A percentile compares a stretch with the other conserved stretches of the same genome.
Evolutionary conservation across 2,797 vertebrate species (phyloP).

Genomic region (Acrossocheilus wenchowensis): DNA sequence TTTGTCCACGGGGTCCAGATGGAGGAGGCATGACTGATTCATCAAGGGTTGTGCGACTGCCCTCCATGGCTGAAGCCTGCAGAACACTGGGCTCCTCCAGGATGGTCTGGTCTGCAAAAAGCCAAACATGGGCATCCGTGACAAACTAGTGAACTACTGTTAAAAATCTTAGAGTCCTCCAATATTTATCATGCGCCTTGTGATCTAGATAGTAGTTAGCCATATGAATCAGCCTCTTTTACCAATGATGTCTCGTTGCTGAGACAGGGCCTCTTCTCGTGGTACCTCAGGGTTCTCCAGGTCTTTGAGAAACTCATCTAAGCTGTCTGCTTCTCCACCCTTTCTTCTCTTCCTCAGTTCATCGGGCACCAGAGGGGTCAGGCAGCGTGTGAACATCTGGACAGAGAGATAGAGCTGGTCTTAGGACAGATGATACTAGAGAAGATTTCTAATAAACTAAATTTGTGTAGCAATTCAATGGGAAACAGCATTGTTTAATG

Average conservation of each 20-base stretch:
- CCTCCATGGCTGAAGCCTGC: slow-evolving; percentile 91
- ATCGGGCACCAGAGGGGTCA: slow-evolving; percentile 97
- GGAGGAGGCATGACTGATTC: slow-evolving; percentile 96
- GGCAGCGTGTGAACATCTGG: slow-evolving; percentile 98
- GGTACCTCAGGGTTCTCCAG: slow-evolving; percentile 98
- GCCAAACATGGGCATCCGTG: not conserved
- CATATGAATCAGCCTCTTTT: slow-evolving; percentile 40
- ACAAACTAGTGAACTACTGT: not conserved
- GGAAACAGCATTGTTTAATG: not conserved
- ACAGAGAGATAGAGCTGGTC: not conserved
- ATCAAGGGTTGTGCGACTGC: slow-evolving; percentile 91
- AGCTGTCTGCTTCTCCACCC: slow-evolving; percentile 96
- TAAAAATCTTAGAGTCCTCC: not conserved
- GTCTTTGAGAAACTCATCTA: slow-evolving; percentile 98
- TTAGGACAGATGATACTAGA: not conserved
- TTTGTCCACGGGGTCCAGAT: slow-evolving; percentile 88
- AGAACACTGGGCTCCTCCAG: slow-evolving; percentile 93
- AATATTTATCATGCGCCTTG: no score
- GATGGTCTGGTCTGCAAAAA: slow-evolving; percentile 90
- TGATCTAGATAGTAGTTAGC: not conserved
- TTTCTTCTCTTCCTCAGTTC: slow-evolving; percentile 96
- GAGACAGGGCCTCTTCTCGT: slow-evolving; percentile 85
- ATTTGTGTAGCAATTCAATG: not conserved
- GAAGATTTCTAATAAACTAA: not conserved
- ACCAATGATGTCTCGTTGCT: slow-evolving; percentile 94